Percentiles rank a stretch among this genome's conserved stretches.
Conservation (phyloP, 1,140 invertebrate genomes). For the Drosophila aff. region DNA sequence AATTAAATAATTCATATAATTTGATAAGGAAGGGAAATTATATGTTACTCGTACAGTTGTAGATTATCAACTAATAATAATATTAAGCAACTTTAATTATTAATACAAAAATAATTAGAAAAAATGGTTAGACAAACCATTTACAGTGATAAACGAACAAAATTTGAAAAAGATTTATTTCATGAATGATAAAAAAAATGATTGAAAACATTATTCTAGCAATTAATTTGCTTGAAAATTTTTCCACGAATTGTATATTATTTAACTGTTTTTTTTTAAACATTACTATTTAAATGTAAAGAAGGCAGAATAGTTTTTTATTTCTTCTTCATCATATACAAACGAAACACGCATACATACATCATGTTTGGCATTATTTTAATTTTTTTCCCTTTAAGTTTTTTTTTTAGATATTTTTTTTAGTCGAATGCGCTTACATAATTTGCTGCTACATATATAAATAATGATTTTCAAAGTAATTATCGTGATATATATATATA, state of each 20-base stretch:
- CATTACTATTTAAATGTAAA: not conserved
- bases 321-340: too few relatives aligned
- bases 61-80: too few relatives aligned
- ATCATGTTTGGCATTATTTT: not conserved
- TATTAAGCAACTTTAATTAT: too few relatives aligned
- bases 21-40: not conserved
- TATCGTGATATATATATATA: slow-evolving; percentile 77
- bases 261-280: too few relatives aligned
- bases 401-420: slow-evolving; percentile 37
- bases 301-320: not conserved
- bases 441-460: slow-evolving; percentile 18
- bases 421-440: slow-evolving; percentile 25
- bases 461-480: slow-evolving; percentile 69
- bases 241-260: too few relatives aligned
- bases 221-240: too few relatives aligned
- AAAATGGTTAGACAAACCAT: too few relatives aligned
- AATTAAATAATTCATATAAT: not conserved
- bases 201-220: too few relatives aligned
- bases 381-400: not conserved
- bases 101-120: too few relatives aligned
- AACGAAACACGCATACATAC: not conserved
- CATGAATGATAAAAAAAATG: too few relatives aligned
- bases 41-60: not conserved
- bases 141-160: too few relatives aligned
- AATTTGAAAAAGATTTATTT: too few relatives aligned